Evolutionary conservation across 2,797 vertebrate genomes (phyloP), one percentile per base, ranked within the genome.

Genomic region (Pangasius sanitwongsei): DNA sequence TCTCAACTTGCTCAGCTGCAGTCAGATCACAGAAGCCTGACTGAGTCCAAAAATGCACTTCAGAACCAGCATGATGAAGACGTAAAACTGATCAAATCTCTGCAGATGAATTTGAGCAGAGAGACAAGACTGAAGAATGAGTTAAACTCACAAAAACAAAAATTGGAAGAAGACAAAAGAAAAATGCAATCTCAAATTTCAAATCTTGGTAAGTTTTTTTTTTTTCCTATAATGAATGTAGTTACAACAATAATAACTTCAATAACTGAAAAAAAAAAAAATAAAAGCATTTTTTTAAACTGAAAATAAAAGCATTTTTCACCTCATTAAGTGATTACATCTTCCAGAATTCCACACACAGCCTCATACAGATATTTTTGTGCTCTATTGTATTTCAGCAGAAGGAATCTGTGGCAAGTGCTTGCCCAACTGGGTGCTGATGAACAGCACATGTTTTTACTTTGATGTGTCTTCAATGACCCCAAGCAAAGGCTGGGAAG

Each of bases 341-440:
- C 41, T n/a, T 78, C 8, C 20, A 82, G 2, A 61, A 61, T 44
- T 61, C 31, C 18, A 37, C 31, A 31, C n/a, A 34, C n/a, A 18
- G 15, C 13, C 1, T 78, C 50, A 53, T 34, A 34, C 53, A 18
- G 28, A 57, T 55, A 80, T 41, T 41, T 84, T 31, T 88, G 44
- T 86, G n/a, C 41, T 50, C 34, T 23, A 1, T 82, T 57, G 37
- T 55, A 63, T 44, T 67, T n/a, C 50, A 85, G 92, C 88, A 93
- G 94, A 94, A 92, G 94, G 55, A 70, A 94, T 74, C 86, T 96
- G 95, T 91, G 91, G 86, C 44, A 90, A 80, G 82, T 96, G 95
- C 70, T 92, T 5, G 31, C 31, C 81, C 13, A 91, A 89, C 87
- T 95, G 95, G 95, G 7, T 16, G 41, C 6, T 94, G 80, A 59